Evolutionary conservation across 2,888 invertebrate genomes (phyloP), one percentile per base, ranked within the genome.

Genomic region (Leptarthrus brevirostris): DNA sequence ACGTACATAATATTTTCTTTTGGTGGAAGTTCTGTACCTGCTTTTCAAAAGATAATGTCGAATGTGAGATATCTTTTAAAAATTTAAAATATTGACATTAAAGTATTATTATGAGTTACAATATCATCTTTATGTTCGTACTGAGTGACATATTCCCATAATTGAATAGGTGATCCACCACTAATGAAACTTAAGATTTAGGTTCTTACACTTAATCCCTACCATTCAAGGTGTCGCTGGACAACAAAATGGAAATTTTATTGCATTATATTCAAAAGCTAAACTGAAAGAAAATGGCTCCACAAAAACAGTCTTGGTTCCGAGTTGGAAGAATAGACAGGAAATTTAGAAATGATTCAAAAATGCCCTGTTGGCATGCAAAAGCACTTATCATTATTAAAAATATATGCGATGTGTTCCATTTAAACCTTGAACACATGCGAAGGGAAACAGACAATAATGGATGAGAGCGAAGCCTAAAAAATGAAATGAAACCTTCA

Each of bases 361-460:
- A 52, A 52, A 12, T 16, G 18, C 36, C 18, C 14, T 52, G 49
- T 69, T 69, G 52, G 69, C 69, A 69, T 69, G 69, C 69, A 69
- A 69, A 69, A 69, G 69, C 69, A 69, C 69, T 69, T 69, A 69
- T 52, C 69, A 69, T 52, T 69, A 69, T 69, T 69, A 69, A 69
- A 69, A 69, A 69, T 69, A 69, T 16, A 69, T 64, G 64, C 52
- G 69, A 69, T 52, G 69, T 69, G 69, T 52, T 34, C 69, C 34
- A 69, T 69, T 69, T 69, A 18, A 34, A 34, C 69, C 66, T 52
- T 52, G 49, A 69, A 26, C 49, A 69, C 69, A 69, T 52, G 22
- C 30, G 52, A 49, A 34, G 52, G 44, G 22, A 44, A 24, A 49
- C 24, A 69, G 69, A 69, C 52, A 52, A 22, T 69, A 69, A 69